phyloP scores from a whole-genome alignment of 2,888 invertebrate genomes.

The Tyria jacobaeae region DNA sequence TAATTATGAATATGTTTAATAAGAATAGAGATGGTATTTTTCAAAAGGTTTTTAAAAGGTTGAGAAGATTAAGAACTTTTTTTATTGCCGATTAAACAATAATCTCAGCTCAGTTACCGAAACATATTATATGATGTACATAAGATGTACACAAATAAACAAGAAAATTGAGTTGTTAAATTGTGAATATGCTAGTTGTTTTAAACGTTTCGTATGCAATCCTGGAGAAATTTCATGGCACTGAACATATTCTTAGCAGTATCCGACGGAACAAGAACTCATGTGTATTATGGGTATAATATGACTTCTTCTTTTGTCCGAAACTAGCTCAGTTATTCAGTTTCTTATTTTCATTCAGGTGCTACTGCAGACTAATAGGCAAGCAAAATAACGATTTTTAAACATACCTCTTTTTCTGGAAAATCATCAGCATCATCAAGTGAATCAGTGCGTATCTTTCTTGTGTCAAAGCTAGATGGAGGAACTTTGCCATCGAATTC shows the following conservation, averaged over 20 bases:
- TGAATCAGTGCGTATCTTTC: constrained; percentile 81
- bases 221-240: neutral
- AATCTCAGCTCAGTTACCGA: too few relatives aligned
- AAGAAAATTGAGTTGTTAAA: too few relatives aligned
- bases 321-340: neutral
- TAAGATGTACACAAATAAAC: too few relatives aligned
- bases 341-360: neutral
- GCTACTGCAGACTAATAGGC: too few relatives aligned
- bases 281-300: neutral
- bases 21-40: too few relatives aligned
- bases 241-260: neutral
- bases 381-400: neutral
- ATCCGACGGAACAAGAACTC: neutral
- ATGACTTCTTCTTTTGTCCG: neutral
- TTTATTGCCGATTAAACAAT: too few relatives aligned
- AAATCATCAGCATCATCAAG: constrained; percentile 85
- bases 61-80: too few relatives aligned
- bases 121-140: too few relatives aligned
- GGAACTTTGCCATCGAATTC: constrained; percentile 75
- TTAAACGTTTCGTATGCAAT: neutral
- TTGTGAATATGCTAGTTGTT: too few relatives aligned
- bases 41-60: too few relatives aligned
- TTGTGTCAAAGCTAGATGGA: constrained; percentile 77
- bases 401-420: constrained; percentile 80
- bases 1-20: too few relatives aligned